phyloP scores from a whole-genome alignment of 2,113 vertebrate species.

The Loxodonta africana region DNA sequence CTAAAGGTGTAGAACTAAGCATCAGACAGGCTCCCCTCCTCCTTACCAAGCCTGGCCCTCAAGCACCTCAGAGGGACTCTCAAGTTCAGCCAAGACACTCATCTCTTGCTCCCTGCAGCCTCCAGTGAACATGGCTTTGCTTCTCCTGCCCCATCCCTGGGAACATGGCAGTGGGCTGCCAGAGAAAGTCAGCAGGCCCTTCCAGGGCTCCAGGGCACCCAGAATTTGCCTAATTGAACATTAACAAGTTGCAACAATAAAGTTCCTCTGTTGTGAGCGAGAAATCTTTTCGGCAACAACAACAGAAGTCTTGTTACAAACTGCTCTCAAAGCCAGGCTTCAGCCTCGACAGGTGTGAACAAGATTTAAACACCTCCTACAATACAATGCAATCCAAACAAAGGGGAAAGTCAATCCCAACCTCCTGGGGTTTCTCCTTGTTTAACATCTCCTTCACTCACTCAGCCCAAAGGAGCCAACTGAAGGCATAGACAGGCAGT shows the following conservation, averaged over 20 bases:
- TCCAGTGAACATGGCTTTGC: not conserved
- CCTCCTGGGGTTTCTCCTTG: conserved; percentile 77
- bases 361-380: conserved; percentile 81
- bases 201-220: conserved; percentile 10
- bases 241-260: conserved; percentile 81
- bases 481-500: accelerated
- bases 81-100: not conserved
- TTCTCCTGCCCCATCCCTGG: not conserved
- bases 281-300: conserved; percentile 79
- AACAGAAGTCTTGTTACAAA: conserved; percentile 83
- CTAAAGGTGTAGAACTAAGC: not conserved
- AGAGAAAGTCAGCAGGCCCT: conserved; percentile 8
- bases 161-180: not conserved
- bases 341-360: conserved; percentile 75
- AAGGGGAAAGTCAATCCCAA: conserved; percentile 77
- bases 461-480: conserved; percentile 32
- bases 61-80: accelerated
- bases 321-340: conserved; percentile 74
- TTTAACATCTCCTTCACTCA: conserved; percentile 79
- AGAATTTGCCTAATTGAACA: conserved; percentile 70
- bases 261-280: conserved; percentile 69
- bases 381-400: conserved; percentile 73
- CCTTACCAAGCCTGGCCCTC: not conserved
- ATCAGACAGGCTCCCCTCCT: not conserved
- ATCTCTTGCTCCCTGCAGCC: not conserved